A percentile compares a stretch with the other conserved stretches of the same genome.
These are phyloP conservation scores for Semicossyphus pulcher DNA, from an alignment of 2,113 vertebrate genomes.

Conservation along the genomic window DNA sequence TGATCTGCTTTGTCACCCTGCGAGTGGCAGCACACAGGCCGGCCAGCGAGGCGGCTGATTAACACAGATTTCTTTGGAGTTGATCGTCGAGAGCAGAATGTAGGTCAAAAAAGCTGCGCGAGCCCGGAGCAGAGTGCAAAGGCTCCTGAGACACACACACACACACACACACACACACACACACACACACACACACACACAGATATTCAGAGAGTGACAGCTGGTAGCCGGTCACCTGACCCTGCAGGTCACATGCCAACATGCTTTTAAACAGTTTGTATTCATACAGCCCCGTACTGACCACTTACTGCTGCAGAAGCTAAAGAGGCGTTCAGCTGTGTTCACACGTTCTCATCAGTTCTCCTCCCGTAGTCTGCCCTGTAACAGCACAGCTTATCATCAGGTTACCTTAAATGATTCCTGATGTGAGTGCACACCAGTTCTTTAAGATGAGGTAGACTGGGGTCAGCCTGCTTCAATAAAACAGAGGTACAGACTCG, in stretches of 20 bases:
- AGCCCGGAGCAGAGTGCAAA: constrained; percentile 8
- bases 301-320: constrained; percentile 25
- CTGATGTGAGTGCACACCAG: constrained; percentile 32
- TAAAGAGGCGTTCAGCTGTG: not conserved
- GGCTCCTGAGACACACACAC: constrained; percentile 11
- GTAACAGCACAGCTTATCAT: constrained; percentile 15
- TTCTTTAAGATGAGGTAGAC: constrained; percentile 9
- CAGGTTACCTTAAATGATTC: constrained; percentile 29
- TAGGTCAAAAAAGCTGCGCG: constrained; percentile 66
- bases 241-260: constrained; percentile 66
- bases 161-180: not conserved
- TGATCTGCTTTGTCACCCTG: constrained; percentile 73
- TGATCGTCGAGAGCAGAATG: constrained; percentile 69
- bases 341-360: constrained; percentile 34
- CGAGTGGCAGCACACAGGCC: constrained; percentile 45
- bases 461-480: constrained; percentile 28
- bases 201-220: constrained; percentile 68
- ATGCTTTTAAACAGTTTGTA: constrained; percentile 39
- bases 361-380: not conserved
- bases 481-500: constrained; percentile 30
- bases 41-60: constrained; percentile 61
- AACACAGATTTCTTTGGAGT: constrained; percentile 68
- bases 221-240: constrained; percentile 71
- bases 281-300: constrained; percentile 16
- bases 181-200: not conserved